Conservation (phyloP, 2,113 vertebrate genomes). For the Upupa epops region DNA sequence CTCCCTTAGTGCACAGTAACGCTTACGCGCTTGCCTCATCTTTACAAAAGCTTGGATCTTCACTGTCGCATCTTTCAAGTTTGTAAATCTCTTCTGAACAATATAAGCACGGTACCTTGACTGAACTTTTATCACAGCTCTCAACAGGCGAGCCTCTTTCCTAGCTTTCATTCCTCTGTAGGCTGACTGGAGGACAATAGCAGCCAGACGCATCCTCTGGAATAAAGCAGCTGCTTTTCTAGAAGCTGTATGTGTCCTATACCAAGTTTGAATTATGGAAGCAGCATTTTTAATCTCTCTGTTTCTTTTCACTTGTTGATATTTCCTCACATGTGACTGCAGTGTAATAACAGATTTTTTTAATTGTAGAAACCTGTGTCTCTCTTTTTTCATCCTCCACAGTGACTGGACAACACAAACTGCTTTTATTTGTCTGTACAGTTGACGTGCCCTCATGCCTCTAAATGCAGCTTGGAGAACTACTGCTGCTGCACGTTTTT, state of each 20-base stretch:
- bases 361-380: conserved; percentile 40
- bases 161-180: conserved; percentile 66
- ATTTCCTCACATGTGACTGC: conserved; percentile 71
- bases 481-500: conserved; percentile 46
- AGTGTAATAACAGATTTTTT: conserved; percentile 41
- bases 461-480: conserved; percentile 71
- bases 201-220: conserved; percentile 39
- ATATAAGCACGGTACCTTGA: conserved; percentile 66
- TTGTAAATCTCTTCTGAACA: conserved; percentile 55
- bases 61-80: conserved; percentile 48
- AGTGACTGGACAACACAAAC: conserved; percentile 54
- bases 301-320: conserved; percentile 68
- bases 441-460: conserved; percentile 37
- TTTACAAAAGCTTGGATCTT: conserved; percentile 72
- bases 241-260: background rate
- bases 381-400: conserved; percentile 71
- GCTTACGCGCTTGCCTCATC: conserved; percentile 53
- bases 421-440: conserved; percentile 39
- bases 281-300: conserved; percentile 52
- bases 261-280: conserved; percentile 58
- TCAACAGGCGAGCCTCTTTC: background rate
- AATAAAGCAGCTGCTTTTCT: conserved; percentile 51
- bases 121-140: conserved; percentile 71
- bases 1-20: conserved; percentile 39
- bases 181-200: conserved; percentile 71